Conservation (phyloP, 2,113 vertebrate species). For the Rhegmatorhina hoffmannsi region DNA sequence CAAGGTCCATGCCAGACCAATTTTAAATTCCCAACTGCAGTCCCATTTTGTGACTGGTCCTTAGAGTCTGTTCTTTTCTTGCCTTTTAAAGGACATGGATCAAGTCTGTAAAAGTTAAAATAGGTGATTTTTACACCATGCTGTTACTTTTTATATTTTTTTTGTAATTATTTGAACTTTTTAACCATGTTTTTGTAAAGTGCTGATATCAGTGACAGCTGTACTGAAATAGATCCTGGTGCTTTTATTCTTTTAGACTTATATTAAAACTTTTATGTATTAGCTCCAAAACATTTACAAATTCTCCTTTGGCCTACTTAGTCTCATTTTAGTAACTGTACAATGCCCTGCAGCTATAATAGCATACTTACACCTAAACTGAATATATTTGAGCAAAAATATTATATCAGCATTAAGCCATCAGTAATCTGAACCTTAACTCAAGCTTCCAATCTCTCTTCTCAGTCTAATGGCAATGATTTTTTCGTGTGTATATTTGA, state of each 20-base stretch:
- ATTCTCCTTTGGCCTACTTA: neutral
- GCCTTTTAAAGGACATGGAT: neutral
- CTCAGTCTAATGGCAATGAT: neutral
- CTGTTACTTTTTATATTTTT: neutral
- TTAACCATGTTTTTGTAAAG: neutral
- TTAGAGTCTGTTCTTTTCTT: neutral
- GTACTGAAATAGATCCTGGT: neutral
- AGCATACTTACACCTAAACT: neutral
- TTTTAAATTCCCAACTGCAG: neutral
- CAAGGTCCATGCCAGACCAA: neutral
- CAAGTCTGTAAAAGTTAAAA: neutral
- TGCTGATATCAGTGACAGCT: neutral
- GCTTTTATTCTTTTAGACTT: constrained; percentile 33
- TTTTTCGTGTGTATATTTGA: neutral
- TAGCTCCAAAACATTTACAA: constrained; percentile 38
- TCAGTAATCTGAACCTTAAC: neutral
- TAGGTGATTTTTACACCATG: neutral
- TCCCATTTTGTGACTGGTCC: neutral
- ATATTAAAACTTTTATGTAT: constrained; percentile 18
- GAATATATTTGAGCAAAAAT: neutral
- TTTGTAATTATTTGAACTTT: neutral
- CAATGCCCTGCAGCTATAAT: neutral
- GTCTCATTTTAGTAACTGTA: neutral
- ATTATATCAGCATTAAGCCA: neutral
- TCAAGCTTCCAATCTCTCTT: neutral